Base-by-base conservation (phyloP, 2,113 vertebrate species). In the Butastur rufipennis region DNA sequence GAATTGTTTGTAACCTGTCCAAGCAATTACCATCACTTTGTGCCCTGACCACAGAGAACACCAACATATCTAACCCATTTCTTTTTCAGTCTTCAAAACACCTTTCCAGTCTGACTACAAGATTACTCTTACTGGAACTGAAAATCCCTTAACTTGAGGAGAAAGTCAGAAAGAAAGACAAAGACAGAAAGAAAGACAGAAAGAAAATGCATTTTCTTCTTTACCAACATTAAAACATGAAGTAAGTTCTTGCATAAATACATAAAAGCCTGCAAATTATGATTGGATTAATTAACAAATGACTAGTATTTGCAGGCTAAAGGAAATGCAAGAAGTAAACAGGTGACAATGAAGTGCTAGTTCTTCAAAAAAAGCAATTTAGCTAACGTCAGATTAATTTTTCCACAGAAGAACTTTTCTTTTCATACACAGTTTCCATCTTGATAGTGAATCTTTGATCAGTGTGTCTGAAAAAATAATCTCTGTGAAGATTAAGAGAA, bases 361-460 rank as follows among this genome's bases (percentile, higher is more conserved):
- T 43, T 80, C 58, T 72, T 87, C 23, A 63, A 65, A 82, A 82
- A 79, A 93, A 48, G 11, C 29, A 83, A 83, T 93, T 94, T 68
- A 72, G 9, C 32, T 21, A 61, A 70, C 0, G 0, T 31, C 42
- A 81, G 65, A 88, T 70, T 70, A 75, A 20, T 91, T 95, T 93
- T 92, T 91, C 52, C 68, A 84, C 19, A 65, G 47, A 75, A 82
- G 16, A 86, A 79, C 22, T 86, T 85, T 81, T 56, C 9, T 15
- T 85, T 81, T 66, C 9, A 79, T 63, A 85, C 17, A 94, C 17
- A 81, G 62, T 79, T 81, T 78, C 50, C 31, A 89, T 84, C 56
- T 79, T n/a, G 52, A 87, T 52, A 78, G 36, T 12, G 40, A 87
- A 81, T 75, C 93, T 96, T 92, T 94, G 75, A 95, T 87, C 86